Percentiles rank a stretch among this genome's conserved stretches.
These are phyloP conservation scores for Apotomis turbidana DNA, from an alignment of 2,888 invertebrate species.

Conservation along the genomic window DNA sequence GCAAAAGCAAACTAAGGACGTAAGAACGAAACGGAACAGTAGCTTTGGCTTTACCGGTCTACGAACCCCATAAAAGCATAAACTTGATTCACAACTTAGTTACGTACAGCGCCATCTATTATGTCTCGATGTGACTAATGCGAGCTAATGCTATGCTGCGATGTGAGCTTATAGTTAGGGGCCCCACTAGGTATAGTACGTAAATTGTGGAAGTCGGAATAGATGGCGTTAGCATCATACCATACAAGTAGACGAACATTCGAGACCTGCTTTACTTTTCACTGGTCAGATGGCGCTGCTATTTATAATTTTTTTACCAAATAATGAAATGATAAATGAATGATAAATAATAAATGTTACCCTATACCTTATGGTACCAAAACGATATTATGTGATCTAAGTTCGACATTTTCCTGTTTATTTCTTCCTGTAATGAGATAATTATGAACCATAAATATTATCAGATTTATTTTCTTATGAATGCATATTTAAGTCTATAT, in stretches of 20 bases:
- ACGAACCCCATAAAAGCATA: conserved; percentile 39
- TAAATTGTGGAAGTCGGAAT: not conserved
- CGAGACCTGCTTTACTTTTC: too few species aligned
- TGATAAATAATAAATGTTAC: too few species aligned
- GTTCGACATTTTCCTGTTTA: too few species aligned
- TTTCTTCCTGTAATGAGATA: too few species aligned
- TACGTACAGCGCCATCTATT: conserved; percentile 40
- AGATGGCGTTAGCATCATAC: conserved; percentile 12
- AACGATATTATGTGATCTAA: too few species aligned
- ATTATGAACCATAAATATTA: too few species aligned
- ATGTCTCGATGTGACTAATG: not conserved
- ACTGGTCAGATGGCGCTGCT: not conserved
- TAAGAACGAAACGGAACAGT: not conserved
- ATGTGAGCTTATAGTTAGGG: too few species aligned
- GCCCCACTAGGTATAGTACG: not conserved
- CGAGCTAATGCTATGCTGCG: not conserved
- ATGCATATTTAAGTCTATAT: too few species aligned
- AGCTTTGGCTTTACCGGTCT: conserved; percentile 33
- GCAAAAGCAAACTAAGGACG: conserved; percentile 68
- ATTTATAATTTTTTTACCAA: not conserved
- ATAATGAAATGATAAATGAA: too few species aligned
- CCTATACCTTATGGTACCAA: too few species aligned
- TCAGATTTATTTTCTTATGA: too few species aligned
- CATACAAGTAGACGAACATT: not conserved
- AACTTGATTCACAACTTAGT: conserved; percentile 37